These are phyloP conservation scores for Pycnonotus jocosus DNA, from an alignment of 2,113 vertebrate genomes.

Conservation along the genomic window DNA sequence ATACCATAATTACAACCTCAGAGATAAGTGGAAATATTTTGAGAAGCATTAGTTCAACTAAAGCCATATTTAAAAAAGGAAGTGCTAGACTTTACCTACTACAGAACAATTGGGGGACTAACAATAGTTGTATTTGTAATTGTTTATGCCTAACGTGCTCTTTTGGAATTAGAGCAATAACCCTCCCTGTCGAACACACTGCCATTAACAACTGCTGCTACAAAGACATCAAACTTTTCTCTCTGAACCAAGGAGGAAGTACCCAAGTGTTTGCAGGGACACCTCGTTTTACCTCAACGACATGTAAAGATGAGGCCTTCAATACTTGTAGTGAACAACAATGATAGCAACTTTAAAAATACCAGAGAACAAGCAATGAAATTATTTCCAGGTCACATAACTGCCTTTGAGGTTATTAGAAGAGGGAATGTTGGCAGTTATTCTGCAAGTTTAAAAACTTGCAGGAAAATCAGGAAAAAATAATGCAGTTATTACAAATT, in stretches of 20 bases:
- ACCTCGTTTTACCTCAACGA: neutral
- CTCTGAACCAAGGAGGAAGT: neutral
- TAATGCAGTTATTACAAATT: neutral
- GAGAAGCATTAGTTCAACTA: conserved; percentile 55
- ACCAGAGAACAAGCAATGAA: neutral
- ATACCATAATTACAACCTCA: conserved; percentile 60
- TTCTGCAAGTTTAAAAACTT: neutral
- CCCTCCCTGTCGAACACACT: neutral
- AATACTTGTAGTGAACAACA: neutral
- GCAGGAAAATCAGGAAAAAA: neutral
- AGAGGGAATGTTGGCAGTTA: neutral
- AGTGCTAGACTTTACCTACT: neutral
- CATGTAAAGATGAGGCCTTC: neutral
- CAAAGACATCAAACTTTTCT: neutral
- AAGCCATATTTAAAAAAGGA: conserved; percentile 1
- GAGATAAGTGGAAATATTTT: conserved; percentile 60
- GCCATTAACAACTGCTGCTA: neutral
- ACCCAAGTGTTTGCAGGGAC: neutral
- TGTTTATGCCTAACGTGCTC: neutral
- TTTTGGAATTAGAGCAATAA: neutral
- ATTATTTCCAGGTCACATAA: neutral
- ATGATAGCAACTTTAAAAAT: neutral
- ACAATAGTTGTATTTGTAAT: neutral
- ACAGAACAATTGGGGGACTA: neutral
- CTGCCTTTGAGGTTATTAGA: neutral